Conservation (phyloP, 2,888 invertebrate species). For the Phortica magna region DNA sequence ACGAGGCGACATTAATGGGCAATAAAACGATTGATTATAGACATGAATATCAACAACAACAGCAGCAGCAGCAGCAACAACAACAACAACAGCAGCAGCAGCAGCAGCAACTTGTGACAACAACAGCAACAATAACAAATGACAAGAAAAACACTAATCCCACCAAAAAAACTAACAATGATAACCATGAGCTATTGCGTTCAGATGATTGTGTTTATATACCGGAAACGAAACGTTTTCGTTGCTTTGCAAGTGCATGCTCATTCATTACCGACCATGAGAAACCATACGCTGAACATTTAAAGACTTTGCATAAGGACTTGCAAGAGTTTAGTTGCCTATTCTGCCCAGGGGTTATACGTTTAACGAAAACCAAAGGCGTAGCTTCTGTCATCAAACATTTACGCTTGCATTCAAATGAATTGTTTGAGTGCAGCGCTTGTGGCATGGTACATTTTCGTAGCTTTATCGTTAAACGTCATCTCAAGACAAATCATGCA, state of each 20-base stretch:
- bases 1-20: no score
- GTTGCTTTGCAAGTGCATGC: constrained; percentile 86
- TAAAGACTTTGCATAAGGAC: constrained; percentile 84
- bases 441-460: constrained; percentile 84
- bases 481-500: constrained; percentile 81
- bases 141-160: background rate
- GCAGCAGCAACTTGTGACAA: background rate
- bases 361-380: constrained; percentile 60
- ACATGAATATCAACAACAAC: constrained; percentile 53
- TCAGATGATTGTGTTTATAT: constrained; percentile 75
- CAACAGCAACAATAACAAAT: background rate
- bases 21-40: no score
- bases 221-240: constrained; percentile 81
- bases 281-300: constrained; percentile 84
- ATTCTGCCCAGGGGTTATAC: constrained; percentile 83
- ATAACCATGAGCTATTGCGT: background rate
- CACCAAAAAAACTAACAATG: constrained; percentile 45
- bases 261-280: constrained; percentile 86
- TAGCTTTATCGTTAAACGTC: constrained; percentile 83
- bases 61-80: background rate
- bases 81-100: background rate
- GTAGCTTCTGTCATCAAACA: constrained; percentile 85
- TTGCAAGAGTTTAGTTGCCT: constrained; percentile 83
- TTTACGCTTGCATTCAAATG: constrained; percentile 86
- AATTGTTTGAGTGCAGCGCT: constrained; percentile 85